These are phyloP conservation scores for Camelus dromedarius DNA, from an alignment of 2,113 vertebrate genomes.

Conservation along the genomic window DNA sequence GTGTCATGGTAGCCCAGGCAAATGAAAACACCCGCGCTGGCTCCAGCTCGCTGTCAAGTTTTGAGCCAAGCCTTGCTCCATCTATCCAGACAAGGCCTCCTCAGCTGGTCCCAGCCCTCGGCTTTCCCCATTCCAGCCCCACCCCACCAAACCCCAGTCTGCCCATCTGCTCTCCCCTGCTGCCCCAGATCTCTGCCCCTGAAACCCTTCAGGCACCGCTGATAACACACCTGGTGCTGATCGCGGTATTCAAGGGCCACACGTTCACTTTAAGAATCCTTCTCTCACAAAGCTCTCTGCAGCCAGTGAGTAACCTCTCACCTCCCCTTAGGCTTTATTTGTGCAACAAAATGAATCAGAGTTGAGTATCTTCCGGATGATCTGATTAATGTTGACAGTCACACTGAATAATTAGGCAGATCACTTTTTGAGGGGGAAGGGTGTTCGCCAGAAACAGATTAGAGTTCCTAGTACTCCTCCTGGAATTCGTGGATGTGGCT, in stretches of 20 bases:
- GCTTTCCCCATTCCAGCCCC: neutral
- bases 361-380: neutral
- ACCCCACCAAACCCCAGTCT: rapidly evolving
- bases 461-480: neutral
- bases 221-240: neutral
- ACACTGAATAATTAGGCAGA: neutral
- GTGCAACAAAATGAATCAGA: neutral
- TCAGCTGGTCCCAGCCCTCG: neutral
- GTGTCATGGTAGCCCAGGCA: neutral
- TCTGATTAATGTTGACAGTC: neutral
- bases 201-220: neutral
- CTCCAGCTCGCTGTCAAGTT: neutral
- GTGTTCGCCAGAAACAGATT: neutral
- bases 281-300: neutral
- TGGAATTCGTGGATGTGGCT: neutral
- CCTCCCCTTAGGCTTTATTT: neutral
- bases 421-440: rapidly evolving
- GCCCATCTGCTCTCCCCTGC: neutral
- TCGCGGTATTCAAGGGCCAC: neutral
- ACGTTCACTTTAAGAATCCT: neutral
- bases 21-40: neutral
- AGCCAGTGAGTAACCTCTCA: neutral
- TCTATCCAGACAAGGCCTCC: rapidly evolving
- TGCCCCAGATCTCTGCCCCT: too few relatives aligned
- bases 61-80: neutral